Evolutionary conservation across 2,113 vertebrate species (phyloP), one percentile per base, ranked within the genome.

Genomic region (Promerops cafer): DNA sequence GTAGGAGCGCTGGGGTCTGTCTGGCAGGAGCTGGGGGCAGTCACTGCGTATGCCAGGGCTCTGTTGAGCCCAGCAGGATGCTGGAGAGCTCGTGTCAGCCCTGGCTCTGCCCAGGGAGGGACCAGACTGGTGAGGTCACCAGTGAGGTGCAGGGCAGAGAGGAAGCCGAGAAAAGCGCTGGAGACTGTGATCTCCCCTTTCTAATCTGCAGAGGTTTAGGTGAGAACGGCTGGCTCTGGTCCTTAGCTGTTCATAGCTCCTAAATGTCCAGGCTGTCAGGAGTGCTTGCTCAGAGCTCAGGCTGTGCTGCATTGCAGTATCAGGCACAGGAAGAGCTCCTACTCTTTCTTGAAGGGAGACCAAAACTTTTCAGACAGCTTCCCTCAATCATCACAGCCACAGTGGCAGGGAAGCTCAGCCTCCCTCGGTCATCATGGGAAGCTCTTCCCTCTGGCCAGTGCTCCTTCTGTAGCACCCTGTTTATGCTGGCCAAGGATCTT

Each of bases 21-120:
- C 89, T 83, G 94, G 50, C 64, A 11, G 20, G 85, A 63, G 71
- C 72, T 88, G 90, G 85, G 89, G 11, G 82, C 89, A 18, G 33
- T 10, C 13, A 1, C 8, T 16, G 72, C 3, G 21, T 21, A 47
- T 2, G 4, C 39, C 3, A 10, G 33, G 72, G 44, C 37, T 60
- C 61, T 91, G 72, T 53, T 1, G 0, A 74, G 66, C 68, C 57
- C 59, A 2, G 57, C 16, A 12, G 12, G 40, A 37, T 2, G 1
- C 52, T 16, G 37, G 52, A 64, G 44, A 57, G 79, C 45, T 7
- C 8, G 0, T 1, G 8, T 8, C 49, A 17, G 79, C 47, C 37
- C 69, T 23, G 21, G 45, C 53, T 11, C 78, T 85, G 5, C 68
- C 75, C 40, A 7, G 12, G 1, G 1, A 63, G 74, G 81, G 70